These are phyloP conservation scores for Crotophaga sulcirostris DNA, from an alignment of 2,113 vertebrate species.

Conservation along the genomic window DNA sequence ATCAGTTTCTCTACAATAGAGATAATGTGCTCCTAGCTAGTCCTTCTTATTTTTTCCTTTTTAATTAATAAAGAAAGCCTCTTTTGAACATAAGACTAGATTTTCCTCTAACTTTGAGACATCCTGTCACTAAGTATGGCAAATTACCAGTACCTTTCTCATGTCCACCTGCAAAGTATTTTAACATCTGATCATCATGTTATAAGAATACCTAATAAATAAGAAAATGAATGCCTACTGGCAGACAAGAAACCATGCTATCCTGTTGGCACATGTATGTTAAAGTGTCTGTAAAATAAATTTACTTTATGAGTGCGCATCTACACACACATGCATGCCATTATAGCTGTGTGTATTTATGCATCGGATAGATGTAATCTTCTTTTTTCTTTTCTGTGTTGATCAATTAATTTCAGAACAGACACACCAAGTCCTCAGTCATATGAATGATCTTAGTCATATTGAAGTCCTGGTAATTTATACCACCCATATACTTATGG, in stretches of 20 bases:
- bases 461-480: not conserved
- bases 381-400: not conserved
- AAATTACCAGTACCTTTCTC: not conserved
- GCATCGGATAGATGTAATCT: not conserved
- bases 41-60: not conserved
- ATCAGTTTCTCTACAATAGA: not conserved
- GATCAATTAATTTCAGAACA: not conserved
- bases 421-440: not conserved
- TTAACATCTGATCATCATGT: not conserved
- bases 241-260: not conserved
- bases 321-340: not conserved
- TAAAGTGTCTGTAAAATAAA: not conserved
- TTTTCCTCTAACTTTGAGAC: not conserved
- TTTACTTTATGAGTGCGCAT: not conserved
- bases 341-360: not conserved
- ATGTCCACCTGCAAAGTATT: not conserved
- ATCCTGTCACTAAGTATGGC: not conserved
- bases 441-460: not conserved
- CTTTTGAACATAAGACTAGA: not conserved
- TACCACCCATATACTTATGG: not conserved
- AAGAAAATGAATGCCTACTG: not conserved
- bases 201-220: not conserved
- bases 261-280: not conserved
- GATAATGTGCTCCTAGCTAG: not conserved
- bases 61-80: not conserved